Evolutionary conservation across 1,140 invertebrate genomes (phyloP).

Genomic region (Drosophila pruinosa): DNA sequence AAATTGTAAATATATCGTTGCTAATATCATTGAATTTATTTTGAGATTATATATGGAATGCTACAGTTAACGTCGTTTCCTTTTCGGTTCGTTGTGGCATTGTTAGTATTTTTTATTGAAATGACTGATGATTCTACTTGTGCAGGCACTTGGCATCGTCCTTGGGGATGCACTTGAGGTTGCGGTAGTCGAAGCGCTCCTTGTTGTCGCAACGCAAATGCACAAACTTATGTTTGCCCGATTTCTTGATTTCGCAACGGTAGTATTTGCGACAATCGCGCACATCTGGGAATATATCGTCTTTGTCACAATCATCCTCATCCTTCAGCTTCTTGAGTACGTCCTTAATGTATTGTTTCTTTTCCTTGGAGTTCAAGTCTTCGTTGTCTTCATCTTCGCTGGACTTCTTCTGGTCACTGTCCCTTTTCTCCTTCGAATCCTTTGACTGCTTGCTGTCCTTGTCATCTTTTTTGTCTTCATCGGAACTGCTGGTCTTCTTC

Average conservation of each 20-base stretch:
- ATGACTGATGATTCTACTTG: conserved; percentile 35
- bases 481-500: conserved; percentile 34
- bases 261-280: conserved; percentile 73
- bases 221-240: conserved; percentile 57
- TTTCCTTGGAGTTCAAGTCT: conserved; percentile 60
- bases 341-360: conserved; percentile 59
- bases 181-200: conserved; percentile 58
- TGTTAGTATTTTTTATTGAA: background rate
- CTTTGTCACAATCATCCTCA: conserved; percentile 68
- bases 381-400: conserved; percentile 54
- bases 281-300: conserved; percentile 68
- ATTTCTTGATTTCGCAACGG: conserved; percentile 63
- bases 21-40: conserved; percentile 58
- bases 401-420: conserved; percentile 35
- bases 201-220: conserved; percentile 62
- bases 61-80: conserved; percentile 10
- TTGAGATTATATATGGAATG: conserved; percentile 47
- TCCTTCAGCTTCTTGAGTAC: conserved; percentile 69
- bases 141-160: conserved; percentile 51
- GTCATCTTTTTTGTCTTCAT: conserved; percentile 41
- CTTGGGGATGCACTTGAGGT: conserved; percentile 43
- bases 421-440: conserved; percentile 34
- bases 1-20: conserved; percentile 43
- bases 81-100: background rate
- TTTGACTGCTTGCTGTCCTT: conserved; percentile 31